Percentiles rank a stretch among this genome's conserved stretches.
Evolutionary conservation across 2,113 vertebrate species (phyloP).

Genomic region (Ageneiosus marmoratus): DNA sequence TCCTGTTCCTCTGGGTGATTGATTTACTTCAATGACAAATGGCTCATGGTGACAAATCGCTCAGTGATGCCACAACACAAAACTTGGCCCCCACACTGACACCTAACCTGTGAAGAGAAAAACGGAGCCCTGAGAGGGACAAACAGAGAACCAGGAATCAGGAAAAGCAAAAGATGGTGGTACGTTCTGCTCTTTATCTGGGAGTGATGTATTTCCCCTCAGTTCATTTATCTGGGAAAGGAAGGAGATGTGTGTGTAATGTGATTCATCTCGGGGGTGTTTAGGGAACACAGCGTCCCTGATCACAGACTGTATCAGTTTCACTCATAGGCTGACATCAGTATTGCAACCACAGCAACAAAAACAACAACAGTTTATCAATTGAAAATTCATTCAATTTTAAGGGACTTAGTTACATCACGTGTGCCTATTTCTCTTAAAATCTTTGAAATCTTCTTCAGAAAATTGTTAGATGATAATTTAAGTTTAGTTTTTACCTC

Average conservation of each 20-base stretch:
- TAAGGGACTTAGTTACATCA: not conserved
- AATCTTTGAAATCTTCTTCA: not conserved
- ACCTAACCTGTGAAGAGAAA: conserved; percentile 72
- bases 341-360: conserved; percentile 59
- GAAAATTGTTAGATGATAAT: not conserved
- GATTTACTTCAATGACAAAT: conserved; percentile 71
- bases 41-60: conserved; percentile 77
- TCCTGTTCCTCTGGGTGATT: conserved; percentile 66
- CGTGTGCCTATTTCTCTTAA: not conserved
- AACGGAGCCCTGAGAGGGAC: conserved; percentile 41
- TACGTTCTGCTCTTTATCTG: conserved; percentile 54
- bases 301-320: conserved; percentile 79
- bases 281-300: conserved; percentile 73
- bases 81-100: conserved; percentile 68
- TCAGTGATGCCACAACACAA: conserved; percentile 70
- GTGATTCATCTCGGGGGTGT: conserved; percentile 77
- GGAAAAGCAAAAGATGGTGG: conserved; percentile 61
- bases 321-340: conserved; percentile 77
- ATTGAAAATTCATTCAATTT: not conserved
- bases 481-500: not conserved
- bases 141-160: conserved; percentile 38
- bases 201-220: conserved; percentile 77
- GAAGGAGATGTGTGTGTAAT: conserved; percentile 70
- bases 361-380: not conserved
- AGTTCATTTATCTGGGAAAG: conserved; percentile 80